Evolutionary conservation across 2,888 invertebrate genomes (phyloP), one percentile per base, ranked within the genome.

Genomic region (Margaritifera margaritifera): DNA sequence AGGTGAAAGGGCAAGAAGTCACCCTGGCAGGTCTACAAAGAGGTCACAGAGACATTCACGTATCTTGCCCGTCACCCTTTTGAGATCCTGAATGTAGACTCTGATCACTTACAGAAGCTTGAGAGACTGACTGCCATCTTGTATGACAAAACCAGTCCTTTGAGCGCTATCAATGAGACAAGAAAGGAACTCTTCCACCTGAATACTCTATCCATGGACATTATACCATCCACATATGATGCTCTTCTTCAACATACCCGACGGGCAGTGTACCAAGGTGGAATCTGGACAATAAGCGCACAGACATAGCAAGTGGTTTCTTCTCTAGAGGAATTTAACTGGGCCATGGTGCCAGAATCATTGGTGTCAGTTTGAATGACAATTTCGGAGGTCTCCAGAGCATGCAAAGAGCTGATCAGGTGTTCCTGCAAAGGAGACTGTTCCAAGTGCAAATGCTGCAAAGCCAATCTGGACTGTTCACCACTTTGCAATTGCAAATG

Each of bases 1-100:
- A 8, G n/a, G 20, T 25, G 60, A 60, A 60, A 60, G n/a, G 60
- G 60, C 20, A 60, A 60, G 25, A 60, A 60, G 42, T 60, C 60
- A n/a, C 20, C 42, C 15, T 60, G 60, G 60, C 24, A 60, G 24
- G 25, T n/a, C 8, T 8, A 24, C 8, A 20, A 20, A 15, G 60
- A 60, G n/a, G 60, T 60, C 8, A 27, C 60, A 31, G 60, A 60
- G 6, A 31, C 60, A 11, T 60, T 60, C 42, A 42, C 31, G 11
- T 18, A 11, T 8, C 20, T 60, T 20, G 15, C 27, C 15, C 11
- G 31, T 6, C 24, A 60, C 15, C 15, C 15, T 6, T 25, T 27
- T n/a, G 22, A 60, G 60, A 6, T 6, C 42, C 8, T 60, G 8
- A n/a, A 11, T 15, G 8, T 25, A 24, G 18, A 18, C 42, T 24